Evolutionary conservation across 2,888 invertebrate genomes (phyloP).

Genomic region (Scaptodrosophila latifasciaeformis): DNA sequence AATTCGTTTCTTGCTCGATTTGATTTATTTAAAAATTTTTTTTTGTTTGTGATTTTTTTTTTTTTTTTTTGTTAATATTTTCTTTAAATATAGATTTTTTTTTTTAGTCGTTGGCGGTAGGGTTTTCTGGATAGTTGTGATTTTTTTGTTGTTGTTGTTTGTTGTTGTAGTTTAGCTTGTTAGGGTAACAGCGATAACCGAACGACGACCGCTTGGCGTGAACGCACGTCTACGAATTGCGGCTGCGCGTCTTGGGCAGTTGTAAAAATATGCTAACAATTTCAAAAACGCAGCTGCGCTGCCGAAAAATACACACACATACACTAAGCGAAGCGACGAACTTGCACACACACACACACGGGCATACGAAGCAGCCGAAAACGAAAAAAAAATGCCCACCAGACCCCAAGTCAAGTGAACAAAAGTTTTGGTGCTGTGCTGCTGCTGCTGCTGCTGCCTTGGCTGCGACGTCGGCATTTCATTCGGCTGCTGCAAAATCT

Average conservation of each 20-base stretch:
- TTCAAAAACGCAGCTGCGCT: conserved; percentile 59
- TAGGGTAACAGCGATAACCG: conserved; percentile 16
- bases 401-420: too few relatives aligned
- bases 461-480: background rate
- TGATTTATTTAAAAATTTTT: conserved; percentile 1
- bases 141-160: too few relatives aligned
- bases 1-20: too few relatives aligned
- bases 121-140: too few relatives aligned
- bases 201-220: conserved; percentile 67
- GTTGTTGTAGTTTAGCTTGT: too few relatives aligned
- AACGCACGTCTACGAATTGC: conserved; percentile 72
- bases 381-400: too few relatives aligned
- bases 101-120: too few relatives aligned
- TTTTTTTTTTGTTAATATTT: background rate
- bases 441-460: background rate
- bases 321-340: background rate
- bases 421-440: too few relatives aligned
- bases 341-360: background rate
- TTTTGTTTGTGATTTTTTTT: background rate
- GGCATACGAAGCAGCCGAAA: conserved; percentile 6
- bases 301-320: conserved; percentile 35
- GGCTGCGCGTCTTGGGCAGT: conserved; percentile 71
- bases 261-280: conserved; percentile 72
- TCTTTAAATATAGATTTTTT: too few relatives aligned
- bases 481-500: conserved; percentile 24